Evolutionary conservation across 2,888 invertebrate species (phyloP), one percentile per base, ranked within the genome.

Genomic region (Heliconius aoede): DNA sequence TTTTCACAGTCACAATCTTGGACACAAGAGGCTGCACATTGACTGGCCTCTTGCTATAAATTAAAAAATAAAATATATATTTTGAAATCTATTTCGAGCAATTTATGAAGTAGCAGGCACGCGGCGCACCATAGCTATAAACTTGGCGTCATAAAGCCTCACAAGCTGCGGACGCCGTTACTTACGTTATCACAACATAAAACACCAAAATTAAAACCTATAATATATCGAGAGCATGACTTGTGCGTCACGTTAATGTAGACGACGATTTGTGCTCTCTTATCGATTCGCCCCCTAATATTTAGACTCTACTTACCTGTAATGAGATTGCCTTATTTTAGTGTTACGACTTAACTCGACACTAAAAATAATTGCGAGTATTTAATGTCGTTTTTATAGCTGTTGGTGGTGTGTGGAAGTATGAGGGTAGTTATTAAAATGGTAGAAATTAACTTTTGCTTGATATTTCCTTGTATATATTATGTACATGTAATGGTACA

Each of bases 101-200:
- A n/a, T n/a, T 69, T 55, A 51, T 24, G 69, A n/a, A 55, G 3
- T 30, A 30, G 30, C 30, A 13, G 13, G 26, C 7, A 61, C 84
- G 83, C 85, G 83, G 79, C 80, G 80, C 82, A 81, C 79, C 79
- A 77, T 77, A 72, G 77, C 82, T 86, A 88, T 91, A 90, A 91
- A 90, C 80, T 77, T 84, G 81, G 79, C 83, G 85, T 89, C 89
- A 89, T 92, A 91, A 92, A 91, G 80, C 82, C 81, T 74, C 81
- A 82, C 86, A 83, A n/a, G 86, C 84, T 84, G 89, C 85, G 84
- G 80, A 80, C 81, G 84, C 88, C 87, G 89, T 91, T 88, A 90
- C 86, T 83, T 86, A 91, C 91, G 91, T 91, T 91, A 91, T n/a
- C 91, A 89, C 90, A 86, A 89, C 90, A 90, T 92, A 92, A 92